Percentiles rank a stretch among this genome's conserved stretches.
These are phyloP conservation scores for Bedellia somnulentella DNA, from an alignment of 2,888 invertebrate species.

Conservation along the genomic window DNA sequence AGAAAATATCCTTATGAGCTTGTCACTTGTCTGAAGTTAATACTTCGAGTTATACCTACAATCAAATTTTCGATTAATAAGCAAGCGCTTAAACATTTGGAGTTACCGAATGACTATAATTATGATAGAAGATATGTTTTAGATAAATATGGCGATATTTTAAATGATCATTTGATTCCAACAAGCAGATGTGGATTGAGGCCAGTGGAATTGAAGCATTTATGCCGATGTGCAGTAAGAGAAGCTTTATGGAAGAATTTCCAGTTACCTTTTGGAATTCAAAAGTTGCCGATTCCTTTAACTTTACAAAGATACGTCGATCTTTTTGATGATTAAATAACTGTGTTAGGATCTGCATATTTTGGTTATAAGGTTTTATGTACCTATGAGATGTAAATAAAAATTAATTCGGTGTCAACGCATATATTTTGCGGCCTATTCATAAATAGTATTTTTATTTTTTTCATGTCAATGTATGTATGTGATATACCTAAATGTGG, in stretches of 20 bases:
- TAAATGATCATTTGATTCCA: conserved; percentile 63
- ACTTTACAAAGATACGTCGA: conserved; percentile 72
- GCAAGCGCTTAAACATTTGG: conserved; percentile 24
- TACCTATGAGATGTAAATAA: too few relatives aligned
- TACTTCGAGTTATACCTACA: conserved; percentile 66
- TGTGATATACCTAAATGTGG: too few relatives aligned
- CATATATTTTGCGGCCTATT: too few relatives aligned
- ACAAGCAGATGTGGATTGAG: conserved; percentile 60
- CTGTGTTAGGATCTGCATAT: too few relatives aligned
- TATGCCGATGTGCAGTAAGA: conserved; percentile 73
- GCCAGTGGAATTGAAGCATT: conserved; percentile 74
- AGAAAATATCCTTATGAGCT: conserved; percentile 69
- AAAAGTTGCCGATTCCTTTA: conserved; percentile 67
- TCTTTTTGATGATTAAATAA: conserved; percentile 66
- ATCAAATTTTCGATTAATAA: conserved; percentile 53
- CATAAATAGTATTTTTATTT: too few relatives aligned
- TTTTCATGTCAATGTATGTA: too few relatives aligned
- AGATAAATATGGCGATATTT: conserved; percentile 48
- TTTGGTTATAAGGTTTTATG: too few relatives aligned
- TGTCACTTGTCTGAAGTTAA: conserved; percentile 67
- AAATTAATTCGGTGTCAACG: background rate
- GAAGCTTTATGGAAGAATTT: conserved; percentile 67
- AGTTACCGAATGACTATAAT: conserved; percentile 40
- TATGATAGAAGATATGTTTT: conserved; percentile 39
- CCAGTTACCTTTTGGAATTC: conserved; percentile 75